These are phyloP conservation scores for Leptopilina boulardi DNA, from an alignment of 1,140 invertebrate genomes.

Conservation along the genomic window DNA sequence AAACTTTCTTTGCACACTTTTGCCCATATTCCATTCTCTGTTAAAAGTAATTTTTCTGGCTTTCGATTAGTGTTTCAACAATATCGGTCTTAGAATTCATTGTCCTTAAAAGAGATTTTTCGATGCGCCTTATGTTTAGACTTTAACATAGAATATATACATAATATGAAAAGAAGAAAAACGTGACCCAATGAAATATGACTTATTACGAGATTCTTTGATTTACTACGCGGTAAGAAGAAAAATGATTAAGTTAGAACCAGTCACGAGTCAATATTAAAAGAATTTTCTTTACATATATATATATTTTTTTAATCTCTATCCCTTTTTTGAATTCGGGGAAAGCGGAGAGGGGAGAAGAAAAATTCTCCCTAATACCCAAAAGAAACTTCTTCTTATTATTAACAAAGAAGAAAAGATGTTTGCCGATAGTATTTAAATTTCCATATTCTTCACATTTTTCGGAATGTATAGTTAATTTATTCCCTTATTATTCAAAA, in stretches of 20 bases:
- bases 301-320: constrained; percentile 34
- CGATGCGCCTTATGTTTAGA: constrained; percentile 24
- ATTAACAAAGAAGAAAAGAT: neutral
- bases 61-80: constrained; percentile 62
- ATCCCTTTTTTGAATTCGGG: constrained; percentile 1
- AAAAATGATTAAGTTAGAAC: constrained; percentile 48
- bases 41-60: constrained; percentile 31
- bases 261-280: constrained; percentile 45
- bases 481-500: too few relatives aligned
- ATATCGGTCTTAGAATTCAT: constrained; percentile 55
- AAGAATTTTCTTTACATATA: constrained; percentile 32
- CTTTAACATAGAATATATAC: neutral
- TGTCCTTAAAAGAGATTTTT: constrained; percentile 45
- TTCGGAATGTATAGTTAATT: neutral
- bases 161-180: constrained; percentile 35
- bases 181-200: constrained; percentile 52
- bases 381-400: neutral
- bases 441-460: constrained; percentile 7
- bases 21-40: constrained; percentile 37
- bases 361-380: neutral
- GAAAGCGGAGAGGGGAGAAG: neutral
- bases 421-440: neutral
- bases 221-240: constrained; percentile 54
- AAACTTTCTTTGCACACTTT: constrained; percentile 52
- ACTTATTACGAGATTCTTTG: constrained; percentile 54